Base-by-base conservation (phyloP, 2,113 vertebrate species). In the Cyprinus carpio region DNA sequence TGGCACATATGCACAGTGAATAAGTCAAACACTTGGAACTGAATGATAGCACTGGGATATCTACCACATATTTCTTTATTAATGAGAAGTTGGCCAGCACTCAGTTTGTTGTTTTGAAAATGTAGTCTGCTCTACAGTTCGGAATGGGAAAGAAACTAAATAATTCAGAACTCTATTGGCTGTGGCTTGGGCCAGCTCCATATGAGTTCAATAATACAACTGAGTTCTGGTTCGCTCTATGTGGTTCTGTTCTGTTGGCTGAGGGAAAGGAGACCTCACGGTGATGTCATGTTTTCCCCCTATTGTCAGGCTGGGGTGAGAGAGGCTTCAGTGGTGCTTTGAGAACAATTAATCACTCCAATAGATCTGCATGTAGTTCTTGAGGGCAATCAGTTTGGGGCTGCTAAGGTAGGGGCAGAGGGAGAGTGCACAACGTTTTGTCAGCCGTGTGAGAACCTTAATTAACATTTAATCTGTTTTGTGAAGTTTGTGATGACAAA, bases 51-150 rank as follows among this genome's bases (percentile, higher is more conserved):
- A 87, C 86, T 88, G 93, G 93, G 92, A 94, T 93, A 93, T 89
- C 90, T 94, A 90, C 93, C 91, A 92, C 91, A 91, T 92, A 92
- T 89, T 94, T 88, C 87, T 92, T 92, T 93, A 95, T 95, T 95
- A 96, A 96, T 94, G 93, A 96, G 93, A 93, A 88, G 93, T 92
- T 96, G 96, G 94, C 95, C 84, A 3, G 83, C n/a, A 83, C 94
- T 96, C 93, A 93, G 85, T 90, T 88, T 87, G 87, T 90, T 90
- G 92, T 87, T 87, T 85, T 75, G 13, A 77, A 81, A 78, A 75
- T 86, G 43, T 81, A 49, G 29, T 46, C 58, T 85, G 86, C 80
- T 78, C 80, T 76, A 40, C 54, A 64, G 75, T 69, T 81, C 78
- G 16, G 46, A 87, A 72, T 67, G 82, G 84, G 64, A 82, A 82